Base-by-base conservation (phyloP, 2,888 invertebrate genomes). In the Ornithoptera alexandrae region DNA sequence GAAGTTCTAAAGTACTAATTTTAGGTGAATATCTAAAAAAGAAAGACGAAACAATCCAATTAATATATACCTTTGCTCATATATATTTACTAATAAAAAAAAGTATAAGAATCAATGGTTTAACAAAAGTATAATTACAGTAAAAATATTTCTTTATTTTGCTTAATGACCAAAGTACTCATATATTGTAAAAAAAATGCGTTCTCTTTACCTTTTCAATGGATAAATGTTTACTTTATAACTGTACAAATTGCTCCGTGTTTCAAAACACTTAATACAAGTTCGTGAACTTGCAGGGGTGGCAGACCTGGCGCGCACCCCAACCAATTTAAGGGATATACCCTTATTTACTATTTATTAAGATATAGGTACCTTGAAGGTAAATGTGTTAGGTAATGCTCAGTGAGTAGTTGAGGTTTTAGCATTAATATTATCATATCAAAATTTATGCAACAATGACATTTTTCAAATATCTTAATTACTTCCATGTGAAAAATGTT, bases 301-400 rank as follows among this genome's bases (percentile, higher is more conserved):
- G 56, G 15, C 42, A 70, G 71, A 74, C 22, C 57, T 36, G 0
- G 24, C 36, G 24, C 61, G 65, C 70, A 74, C 81, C 82, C 82
- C 82, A 81, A 82, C 83, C 81, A 81, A 83, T 73, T 30, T 75
- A 74, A 74, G 76, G 78, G 72, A 74, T 74, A 77, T 73, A 80
- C 80, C 83, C 80, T 79, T 76, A 74, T 73, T 10, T 68, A 53
- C 62, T 22, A 22, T 22, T 22, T 22, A 20, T 68, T 57, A 39
- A 22, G 24, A 65, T 39, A 30, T 30, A 30, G 56, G n/a, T 22
- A 22, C 15, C 6, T 4, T 53, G n/a, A 53, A 53, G n/a, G 18
- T 53, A 53, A 18, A 53, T 53, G 6, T n/a, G 1, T 18, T n/a
- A 53, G 53, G n/a, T 53, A 53, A 53, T n/a, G 5, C 12, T 8